Base-by-base conservation (phyloP, 2,113 vertebrate genomes). In the Serinus canaria region DNA sequence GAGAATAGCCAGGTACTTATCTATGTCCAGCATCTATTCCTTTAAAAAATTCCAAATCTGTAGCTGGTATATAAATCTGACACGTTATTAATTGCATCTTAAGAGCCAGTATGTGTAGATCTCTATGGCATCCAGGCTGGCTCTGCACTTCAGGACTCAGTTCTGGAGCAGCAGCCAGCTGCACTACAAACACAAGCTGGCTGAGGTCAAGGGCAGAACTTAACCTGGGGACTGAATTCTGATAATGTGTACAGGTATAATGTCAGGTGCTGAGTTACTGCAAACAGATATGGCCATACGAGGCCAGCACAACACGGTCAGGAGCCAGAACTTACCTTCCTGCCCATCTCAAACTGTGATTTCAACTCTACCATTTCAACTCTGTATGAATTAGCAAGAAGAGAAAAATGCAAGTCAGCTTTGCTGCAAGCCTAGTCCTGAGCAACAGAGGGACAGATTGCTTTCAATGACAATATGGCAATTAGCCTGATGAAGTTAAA, bases 401-500 rank as follows among this genome's bases (percentile, higher is more conserved):
- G 41, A 86, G 23, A 67, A 93, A 90, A 93, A 89, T n/a, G 49
- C 56, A 60, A 68, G 76, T 81, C 88, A 94, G 50, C 87, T 95
- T 94, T 81, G 90, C 84, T 88, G 82, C 84, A 86, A 86, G 59
- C 64, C 63, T 87, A 55, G 62, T 81, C 80, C 70, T 94, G 83
- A 94, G 73, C 70, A 70, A 39, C 1, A 73, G 58, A 90, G 82
- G 69, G 80, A 81, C 27, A 84, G 44, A 49, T 87, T 94, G 84
- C 75, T 94, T 92, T 92, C 72, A 93, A 80, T 88, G 72, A 90
- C 10, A 1, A 72, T 94, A 93, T 73, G 89, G 87, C 85, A 90
- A 79, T 66, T 96, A 89, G 41, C 70, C 86, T 67, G 68, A 89
- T 92, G 76, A 90, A 91, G 93, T 95, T 97, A 94, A 94, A 91